These are phyloP conservation scores for Bombus confusus DNA, from an alignment of 1,140 invertebrate genomes.

Conservation along the genomic window DNA sequence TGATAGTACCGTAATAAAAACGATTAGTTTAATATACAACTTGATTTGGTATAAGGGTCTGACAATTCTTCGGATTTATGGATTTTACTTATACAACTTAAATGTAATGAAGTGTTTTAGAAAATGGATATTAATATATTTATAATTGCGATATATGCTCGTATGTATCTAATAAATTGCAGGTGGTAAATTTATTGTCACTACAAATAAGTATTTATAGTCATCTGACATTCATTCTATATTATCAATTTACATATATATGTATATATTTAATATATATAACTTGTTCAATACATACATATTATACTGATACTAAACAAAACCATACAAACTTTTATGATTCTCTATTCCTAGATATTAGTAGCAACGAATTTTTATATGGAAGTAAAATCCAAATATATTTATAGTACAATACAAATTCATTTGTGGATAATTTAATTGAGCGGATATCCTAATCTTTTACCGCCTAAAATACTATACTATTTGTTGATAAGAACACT, in stretches of 20 bases:
- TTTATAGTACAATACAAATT: slow-evolving; percentile 1
- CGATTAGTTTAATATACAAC: neutral
- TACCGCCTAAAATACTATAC: neutral
- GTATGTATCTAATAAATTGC: neutral
- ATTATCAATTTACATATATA: neutral
- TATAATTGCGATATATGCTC: neutral
- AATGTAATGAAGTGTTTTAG: neutral
- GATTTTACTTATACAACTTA: neutral
- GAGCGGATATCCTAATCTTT: slow-evolving; percentile 9
- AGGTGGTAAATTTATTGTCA: neutral
- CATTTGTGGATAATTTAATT: neutral
- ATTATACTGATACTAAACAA: neutral
- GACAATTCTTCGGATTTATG: neutral
- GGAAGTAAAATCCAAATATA: slow-evolving; percentile 3
- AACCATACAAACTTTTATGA: neutral
- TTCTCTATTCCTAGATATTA: neutral
- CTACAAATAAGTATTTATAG: neutral
- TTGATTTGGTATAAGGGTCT: neutral
- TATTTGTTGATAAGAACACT: slow-evolving; percentile 19
- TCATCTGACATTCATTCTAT: neutral
- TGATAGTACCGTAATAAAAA: neutral
- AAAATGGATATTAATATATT: neutral
- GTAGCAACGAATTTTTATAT: neutral
- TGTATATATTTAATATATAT: neutral
- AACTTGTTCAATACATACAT: neutral